Evolutionary conservation across 2,113 vertebrate species (phyloP).

Genomic region (Malurus alboscapulatus): DNA sequence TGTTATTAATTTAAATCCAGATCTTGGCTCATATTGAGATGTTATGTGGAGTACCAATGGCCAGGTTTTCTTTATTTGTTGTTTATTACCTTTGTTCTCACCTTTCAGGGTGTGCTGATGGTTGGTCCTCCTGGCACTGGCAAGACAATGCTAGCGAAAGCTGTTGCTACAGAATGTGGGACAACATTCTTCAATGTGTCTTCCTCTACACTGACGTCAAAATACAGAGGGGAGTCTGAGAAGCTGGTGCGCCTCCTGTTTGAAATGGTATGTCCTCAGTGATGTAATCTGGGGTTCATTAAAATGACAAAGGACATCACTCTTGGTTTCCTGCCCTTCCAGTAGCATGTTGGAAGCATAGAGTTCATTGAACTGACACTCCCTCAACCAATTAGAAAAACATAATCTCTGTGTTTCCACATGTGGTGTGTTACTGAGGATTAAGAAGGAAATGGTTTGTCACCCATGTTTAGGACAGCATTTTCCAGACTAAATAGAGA

Average conservation of each 20-base stretch:
- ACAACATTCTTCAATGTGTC: constrained; percentile 85
- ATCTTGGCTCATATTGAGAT: neutral
- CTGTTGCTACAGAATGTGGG: constrained; percentile 82
- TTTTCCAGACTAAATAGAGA: neutral
- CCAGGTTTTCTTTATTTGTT: neutral
- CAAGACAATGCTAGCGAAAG: constrained; percentile 85
- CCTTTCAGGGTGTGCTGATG: constrained; percentile 80
- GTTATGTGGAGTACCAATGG: neutral
- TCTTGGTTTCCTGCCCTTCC: neutral
- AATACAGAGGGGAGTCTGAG: constrained; percentile 84
- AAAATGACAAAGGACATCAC: neutral
- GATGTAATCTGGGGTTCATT: neutral
- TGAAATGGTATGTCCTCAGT: constrained; percentile 78
- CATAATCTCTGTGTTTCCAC: neutral
- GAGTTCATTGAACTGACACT: neutral
- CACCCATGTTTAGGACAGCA: neutral
- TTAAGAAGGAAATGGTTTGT: neutral
- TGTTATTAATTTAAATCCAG: neutral
- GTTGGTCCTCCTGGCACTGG: constrained; percentile 85
- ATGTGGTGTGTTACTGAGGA: neutral
- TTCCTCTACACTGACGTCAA: constrained; percentile 81
- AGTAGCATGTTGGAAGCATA: neutral
- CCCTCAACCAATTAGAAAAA: neutral
- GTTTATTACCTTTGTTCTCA: neutral
- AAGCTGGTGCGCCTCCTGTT: constrained; percentile 83